Evolutionary conservation across 64 coral and sea anemone genomes (phyloP).

Genomic region (Exaiptasia diaphana): DNA sequence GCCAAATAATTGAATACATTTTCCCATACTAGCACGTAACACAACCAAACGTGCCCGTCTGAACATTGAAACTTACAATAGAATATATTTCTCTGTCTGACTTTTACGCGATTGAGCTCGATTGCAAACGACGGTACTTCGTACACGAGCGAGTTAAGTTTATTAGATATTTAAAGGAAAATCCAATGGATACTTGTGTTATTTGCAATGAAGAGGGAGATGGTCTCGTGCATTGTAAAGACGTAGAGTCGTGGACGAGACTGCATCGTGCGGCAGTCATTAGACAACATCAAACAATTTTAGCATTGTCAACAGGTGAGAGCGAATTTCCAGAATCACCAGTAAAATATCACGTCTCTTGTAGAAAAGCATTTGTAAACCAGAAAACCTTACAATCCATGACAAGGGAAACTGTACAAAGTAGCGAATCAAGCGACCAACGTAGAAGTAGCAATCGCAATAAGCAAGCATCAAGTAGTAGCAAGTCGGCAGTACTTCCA

Average conservation of each 20-base stretch:
- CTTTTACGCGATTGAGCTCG: too few species aligned
- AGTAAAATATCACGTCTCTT: conserved; percentile 48
- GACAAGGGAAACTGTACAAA: not conserved
- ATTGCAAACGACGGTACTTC: too few species aligned
- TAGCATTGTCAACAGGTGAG: conserved; percentile 10
- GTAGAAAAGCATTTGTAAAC: conserved; percentile 58
- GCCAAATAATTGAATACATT: too few species aligned
- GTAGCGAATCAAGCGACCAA: not conserved
- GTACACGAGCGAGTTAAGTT: too few species aligned
- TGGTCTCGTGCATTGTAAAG: conserved; percentile 24
- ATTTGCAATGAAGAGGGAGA: not conserved
- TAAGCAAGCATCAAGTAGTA: conserved; percentile 5
- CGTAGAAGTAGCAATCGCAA: conserved; percentile 4
- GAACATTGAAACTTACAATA: too few species aligned
- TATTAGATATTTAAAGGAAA: too few species aligned
- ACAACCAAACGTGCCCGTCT: too few species aligned
- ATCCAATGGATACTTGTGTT: too few species aligned
- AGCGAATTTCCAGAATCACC: conserved; percentile 42
- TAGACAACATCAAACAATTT: conserved; percentile 19
- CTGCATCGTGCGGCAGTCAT: conserved; percentile 27
- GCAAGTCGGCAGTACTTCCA: not conserved
- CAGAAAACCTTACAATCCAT: conserved; percentile 46
- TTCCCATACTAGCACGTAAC: too few species aligned
- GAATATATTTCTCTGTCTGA: too few species aligned
- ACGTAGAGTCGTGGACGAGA: conserved; percentile 27